Evolutionary conservation across 2,888 invertebrate species (phyloP).

Genomic region (Pyrochroa serraticornis): DNA sequence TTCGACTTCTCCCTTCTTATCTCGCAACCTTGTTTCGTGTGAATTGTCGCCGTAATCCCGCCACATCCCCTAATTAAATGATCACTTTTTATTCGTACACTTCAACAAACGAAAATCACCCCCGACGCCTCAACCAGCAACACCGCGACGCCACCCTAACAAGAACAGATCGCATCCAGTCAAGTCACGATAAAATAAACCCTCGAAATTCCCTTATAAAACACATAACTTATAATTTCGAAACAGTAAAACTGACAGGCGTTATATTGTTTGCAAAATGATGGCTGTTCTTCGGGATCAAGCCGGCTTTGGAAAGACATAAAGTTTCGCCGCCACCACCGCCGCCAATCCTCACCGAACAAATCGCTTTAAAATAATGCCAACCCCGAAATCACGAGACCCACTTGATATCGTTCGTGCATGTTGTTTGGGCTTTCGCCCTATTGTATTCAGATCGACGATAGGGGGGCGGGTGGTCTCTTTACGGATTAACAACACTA

Average conservation of each 20-base stretch:
- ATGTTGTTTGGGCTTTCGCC: neutral
- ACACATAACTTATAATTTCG: constrained; percentile 56
- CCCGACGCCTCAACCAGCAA: no score
- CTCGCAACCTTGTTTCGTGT: no score
- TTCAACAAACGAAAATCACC: no score
- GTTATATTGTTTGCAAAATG: constrained; percentile 56
- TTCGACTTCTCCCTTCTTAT: no score
- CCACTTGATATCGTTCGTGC: neutral
- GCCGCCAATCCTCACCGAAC: neutral
- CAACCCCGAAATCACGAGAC: neutral
- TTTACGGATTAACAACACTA: constrained; percentile 57
- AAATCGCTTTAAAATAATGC: constrained; percentile 4
- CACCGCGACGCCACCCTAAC: constrained; percentile 11
- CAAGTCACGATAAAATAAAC: constrained; percentile 41
- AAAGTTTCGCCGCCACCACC: constrained; percentile 15
- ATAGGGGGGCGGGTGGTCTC: constrained; percentile 15
- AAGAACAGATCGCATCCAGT: constrained; percentile 35
- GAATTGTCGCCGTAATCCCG: no score
- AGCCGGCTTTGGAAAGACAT: constrained; percentile 27
- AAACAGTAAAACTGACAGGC: constrained; percentile 55
- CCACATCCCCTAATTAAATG: no score
- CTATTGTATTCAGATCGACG: no score
- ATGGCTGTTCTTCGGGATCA: constrained; percentile 43
- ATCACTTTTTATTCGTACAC: no score
- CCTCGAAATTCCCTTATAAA: constrained; percentile 53